Base-by-base conservation (phyloP, 1,140 invertebrate species). In the Micrasema longulum region DNA sequence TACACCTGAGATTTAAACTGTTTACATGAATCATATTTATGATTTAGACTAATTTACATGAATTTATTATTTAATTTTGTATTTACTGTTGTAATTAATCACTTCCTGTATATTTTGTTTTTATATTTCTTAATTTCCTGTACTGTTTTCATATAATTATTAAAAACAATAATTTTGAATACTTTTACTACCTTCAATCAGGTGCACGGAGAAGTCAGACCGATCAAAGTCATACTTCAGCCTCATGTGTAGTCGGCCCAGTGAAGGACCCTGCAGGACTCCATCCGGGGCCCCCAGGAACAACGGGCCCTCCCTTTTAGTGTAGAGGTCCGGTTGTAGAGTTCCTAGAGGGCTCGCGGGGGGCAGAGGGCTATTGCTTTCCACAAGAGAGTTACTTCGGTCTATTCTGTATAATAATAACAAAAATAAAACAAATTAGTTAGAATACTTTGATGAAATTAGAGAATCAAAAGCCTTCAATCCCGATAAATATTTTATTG, bases 181-280 rank as follows among this genome's bases (percentile, higher is more conserved):
- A n/a, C n/a, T n/a, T n/a, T n/a, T n/a, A n/a, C 76, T 79, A 94
- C 92, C 92, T 91, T 94, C 93, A 83, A 96, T 95, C 43, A 97
- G 82, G 82, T 95, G 93, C 20, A 96, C 92, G 69, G 93, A 90
- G 47, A 97, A 84, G 81, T 97, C 95, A 18, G 93, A 95, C 76
- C 92, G 88, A 80, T 95, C 91, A 78, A 95, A 95, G 82, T 97
- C 94, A 77, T 96, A 97, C 76, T 92, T 94, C 5, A 96, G 84
- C n/a, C 93, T 86, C 73, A 95, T 87, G 79, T 96, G 94, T 68
- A 97, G 86, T 45, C 92, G 86, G 22, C 94, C 94, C 7, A 95
- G 85, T 53, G 89, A 88, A 16, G 88, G 87, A 1, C 89, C 88
- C 6, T 78, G 77, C 68, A 78, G 80, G 64, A 79, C 77, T 71